Percentiles rank a stretch among this genome's conserved stretches.
phyloP scores from a whole-genome alignment of 2,797 vertebrate species.

The Manis pentadactyla region DNA sequence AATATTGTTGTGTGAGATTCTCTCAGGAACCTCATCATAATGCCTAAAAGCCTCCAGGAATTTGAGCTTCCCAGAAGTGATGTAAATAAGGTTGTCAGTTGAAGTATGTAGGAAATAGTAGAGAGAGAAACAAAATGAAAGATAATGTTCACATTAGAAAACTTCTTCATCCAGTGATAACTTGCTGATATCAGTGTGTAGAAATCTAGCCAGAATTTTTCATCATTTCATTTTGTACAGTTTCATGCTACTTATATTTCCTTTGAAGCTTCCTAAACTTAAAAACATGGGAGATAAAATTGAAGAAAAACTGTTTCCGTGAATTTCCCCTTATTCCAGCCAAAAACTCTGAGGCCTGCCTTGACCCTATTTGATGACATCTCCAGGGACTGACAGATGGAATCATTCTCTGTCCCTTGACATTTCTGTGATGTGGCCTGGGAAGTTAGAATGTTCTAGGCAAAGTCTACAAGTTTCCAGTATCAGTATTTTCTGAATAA shows the following conservation, averaged over 20 bases:
- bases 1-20: background rate
- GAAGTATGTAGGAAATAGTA: background rate
- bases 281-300: slow-evolving; percentile 30
- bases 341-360: background rate
- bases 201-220: slow-evolving; percentile 17
- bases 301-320: slow-evolving; percentile 51
- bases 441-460: background rate
- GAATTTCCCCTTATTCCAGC: slow-evolving; percentile 12
- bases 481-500: background rate
- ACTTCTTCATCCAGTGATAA: background rate
- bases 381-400: slow-evolving; percentile 1
- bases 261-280: slow-evolving; percentile 27
- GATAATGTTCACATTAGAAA: background rate
- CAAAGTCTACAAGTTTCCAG: slow-evolving; percentile 16
- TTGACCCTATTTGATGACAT: background rate
- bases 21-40: background rate
- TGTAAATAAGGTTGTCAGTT: background rate
- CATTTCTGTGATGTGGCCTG: slow-evolving; percentile 43
- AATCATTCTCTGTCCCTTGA: background rate
- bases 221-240: background rate
- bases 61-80: background rate
- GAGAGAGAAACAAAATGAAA: background rate
- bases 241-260: slow-evolving; percentile 50
- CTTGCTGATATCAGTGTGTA: background rate
- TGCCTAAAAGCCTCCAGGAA: background rate